phyloP scores from a whole-genome alignment of 92 coral and sea anemone genomes.

The Paragorgia papillata region DNA sequence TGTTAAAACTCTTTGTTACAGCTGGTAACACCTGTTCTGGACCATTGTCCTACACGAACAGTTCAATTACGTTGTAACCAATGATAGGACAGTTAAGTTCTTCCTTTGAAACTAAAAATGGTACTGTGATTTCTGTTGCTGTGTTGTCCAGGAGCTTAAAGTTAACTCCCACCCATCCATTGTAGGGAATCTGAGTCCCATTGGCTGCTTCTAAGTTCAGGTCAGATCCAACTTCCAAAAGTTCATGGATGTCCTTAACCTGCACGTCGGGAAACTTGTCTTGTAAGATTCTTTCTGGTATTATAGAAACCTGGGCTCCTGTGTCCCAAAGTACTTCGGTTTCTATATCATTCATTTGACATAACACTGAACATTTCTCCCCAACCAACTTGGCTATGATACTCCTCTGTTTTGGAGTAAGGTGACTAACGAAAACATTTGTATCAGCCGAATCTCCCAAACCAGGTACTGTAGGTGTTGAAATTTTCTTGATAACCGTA shows the following conservation, averaged over 20 bases:
- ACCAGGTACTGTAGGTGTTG: too few relatives aligned
- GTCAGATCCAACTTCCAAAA: too few relatives aligned
- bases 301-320: slow-evolving; percentile 66
- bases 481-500: too few relatives aligned
- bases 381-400: slow-evolving; percentile 52
- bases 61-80: slow-evolving; percentile 59
- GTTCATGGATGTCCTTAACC: too few relatives aligned
- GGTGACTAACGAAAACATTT: slow-evolving; percentile 54
- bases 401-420: slow-evolving; percentile 48
- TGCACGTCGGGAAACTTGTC: too few relatives aligned
- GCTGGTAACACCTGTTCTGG: slow-evolving; percentile 25
- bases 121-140: slow-evolving; percentile 34
- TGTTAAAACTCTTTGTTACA: slow-evolving; percentile 51
- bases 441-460: too few relatives aligned
- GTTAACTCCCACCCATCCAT: slow-evolving; percentile 59
- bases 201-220: slow-evolving; percentile 53
- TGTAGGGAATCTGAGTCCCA: slow-evolving; percentile 60
- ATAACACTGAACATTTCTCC: slow-evolving; percentile 49
- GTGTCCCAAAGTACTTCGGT: slow-evolving; percentile 63
- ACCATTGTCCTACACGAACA: slow-evolving; percentile 44
- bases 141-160: slow-evolving; percentile 44
- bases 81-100: slow-evolving; percentile 53
- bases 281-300: slow-evolving; percentile 47
- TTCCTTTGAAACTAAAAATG: slow-evolving; percentile 47
- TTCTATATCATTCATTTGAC: slow-evolving; percentile 45